A percentile compares a stretch with the other conserved stretches of the same genome.
phyloP scores from a whole-genome alignment of 2,888 invertebrate species.

The Trichacis sp. region DNA sequence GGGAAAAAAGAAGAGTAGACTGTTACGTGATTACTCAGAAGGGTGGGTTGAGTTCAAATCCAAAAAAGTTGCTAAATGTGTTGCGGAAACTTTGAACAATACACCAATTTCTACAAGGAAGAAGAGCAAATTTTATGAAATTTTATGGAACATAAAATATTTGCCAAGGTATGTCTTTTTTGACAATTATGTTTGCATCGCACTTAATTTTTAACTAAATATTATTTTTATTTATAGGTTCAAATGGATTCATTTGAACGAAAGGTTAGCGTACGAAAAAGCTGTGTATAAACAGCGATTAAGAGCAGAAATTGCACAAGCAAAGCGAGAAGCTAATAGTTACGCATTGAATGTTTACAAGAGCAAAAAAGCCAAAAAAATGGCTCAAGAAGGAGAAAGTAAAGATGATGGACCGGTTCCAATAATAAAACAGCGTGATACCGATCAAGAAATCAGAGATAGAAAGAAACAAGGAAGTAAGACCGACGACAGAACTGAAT shows the following conservation, averaged over 20 bases:
- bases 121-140: slow-evolving; percentile 88
- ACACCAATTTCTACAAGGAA: slow-evolving; percentile 87
- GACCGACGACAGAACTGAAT: slow-evolving; percentile 52
- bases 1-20: too few relatives aligned
- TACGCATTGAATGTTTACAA: slow-evolving; percentile 87
- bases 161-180: slow-evolving; percentile 74
- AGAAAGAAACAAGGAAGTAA: slow-evolving; percentile 47
- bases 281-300: slow-evolving; percentile 89
- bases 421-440: slow-evolving; percentile 60
- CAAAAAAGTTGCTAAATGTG: slow-evolving; percentile 87
- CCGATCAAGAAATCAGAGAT: slow-evolving; percentile 60
- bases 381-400: slow-evolving; percentile 53
- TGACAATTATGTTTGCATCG: too few relatives aligned
- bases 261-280: slow-evolving; percentile 92
- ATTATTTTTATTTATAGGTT: too few relatives aligned
- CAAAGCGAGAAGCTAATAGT: slow-evolving; percentile 90
- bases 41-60: slow-evolving; percentile 96
- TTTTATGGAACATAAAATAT: slow-evolving; percentile 97
- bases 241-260: slow-evolving; percentile 96
- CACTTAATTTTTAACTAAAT: too few relatives aligned
- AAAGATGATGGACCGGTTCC: slow-evolving; percentile 50
- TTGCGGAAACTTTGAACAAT: slow-evolving; percentile 88
- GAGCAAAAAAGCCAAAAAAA: slow-evolving; percentile 77
- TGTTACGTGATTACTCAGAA: too few relatives aligned
- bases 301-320: slow-evolving; percentile 88